These are phyloP conservation scores for Streblospio benedicti DNA, from an alignment of 1,140 invertebrate genomes.

Conservation along the genomic window DNA sequence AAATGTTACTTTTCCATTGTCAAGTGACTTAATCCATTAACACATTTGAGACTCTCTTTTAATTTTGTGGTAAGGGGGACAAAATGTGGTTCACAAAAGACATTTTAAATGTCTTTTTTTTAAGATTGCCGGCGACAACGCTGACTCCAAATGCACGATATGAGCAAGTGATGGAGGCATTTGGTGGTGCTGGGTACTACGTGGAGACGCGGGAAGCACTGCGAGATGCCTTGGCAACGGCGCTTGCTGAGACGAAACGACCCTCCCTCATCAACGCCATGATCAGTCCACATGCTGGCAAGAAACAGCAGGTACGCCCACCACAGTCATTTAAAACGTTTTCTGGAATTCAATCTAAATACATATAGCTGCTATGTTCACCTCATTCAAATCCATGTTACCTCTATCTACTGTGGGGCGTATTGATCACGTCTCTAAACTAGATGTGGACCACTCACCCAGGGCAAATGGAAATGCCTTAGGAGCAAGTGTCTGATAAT, in stretches of 20 bases:
- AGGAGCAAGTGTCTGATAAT: too few species aligned
- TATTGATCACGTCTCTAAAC: too few species aligned
- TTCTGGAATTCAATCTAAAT: too few species aligned
- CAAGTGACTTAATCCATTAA: not conserved
- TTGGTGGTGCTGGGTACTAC: slow-evolving; percentile 69
- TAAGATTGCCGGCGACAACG: slow-evolving; percentile 70
- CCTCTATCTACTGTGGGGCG: too few species aligned
- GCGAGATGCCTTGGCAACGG: slow-evolving; percentile 57
- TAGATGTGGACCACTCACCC: too few species aligned
- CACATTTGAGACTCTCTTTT: not conserved
- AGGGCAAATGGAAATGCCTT: too few species aligned
- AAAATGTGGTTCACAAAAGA: not conserved
- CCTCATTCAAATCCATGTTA: too few species aligned
- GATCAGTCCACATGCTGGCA: slow-evolving; percentile 75
- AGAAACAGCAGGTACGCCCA: slow-evolving; percentile 80
- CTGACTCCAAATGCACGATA: slow-evolving; percentile 70
- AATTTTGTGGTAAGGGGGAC: not conserved
- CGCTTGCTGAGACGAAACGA: slow-evolving; percentile 57
- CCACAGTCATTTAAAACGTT: too few species aligned
- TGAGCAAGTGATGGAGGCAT: slow-evolving; percentile 80
- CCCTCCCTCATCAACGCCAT: slow-evolving; percentile 84
- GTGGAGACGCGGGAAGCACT: slow-evolving; percentile 69
- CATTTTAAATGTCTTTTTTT: slow-evolving; percentile 27
- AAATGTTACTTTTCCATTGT: not conserved
- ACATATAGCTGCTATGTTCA: too few species aligned